Evolutionary conservation across 2,888 invertebrate genomes (phyloP), one percentile per base, ranked within the genome.

Genomic region (Platypus cylindrus): DNA sequence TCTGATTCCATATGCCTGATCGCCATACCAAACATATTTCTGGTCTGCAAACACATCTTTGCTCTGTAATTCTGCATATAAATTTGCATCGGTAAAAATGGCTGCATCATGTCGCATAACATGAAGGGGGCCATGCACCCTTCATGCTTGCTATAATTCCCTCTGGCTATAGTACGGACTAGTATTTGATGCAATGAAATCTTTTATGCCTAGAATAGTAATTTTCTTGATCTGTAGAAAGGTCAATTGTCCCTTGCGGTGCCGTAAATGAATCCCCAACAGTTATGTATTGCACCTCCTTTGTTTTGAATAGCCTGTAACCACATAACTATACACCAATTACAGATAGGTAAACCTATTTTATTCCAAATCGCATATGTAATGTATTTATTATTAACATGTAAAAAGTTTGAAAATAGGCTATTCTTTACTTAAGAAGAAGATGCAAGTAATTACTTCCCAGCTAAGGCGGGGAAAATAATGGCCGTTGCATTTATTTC

Each of bases 21-120:
- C 43, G 15, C 43, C 43, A 41, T 37, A 45, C 13, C 43, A 15
- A 8, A 27, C 32, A 30, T 32, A 45, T 18, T 38, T 38, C 23
- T 38, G 33, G 16, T 38, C 28, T 17, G 18, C 9, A 18, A 45
- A 33, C 12, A 36, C 28, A 16, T 34, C 40, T 32, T 36, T 35
- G 24, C 28, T 17, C 34, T 45, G 38, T 17, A 42, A 25, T 30
- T 44, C 33, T 22, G 33, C 16, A 38, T 45, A 45, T 28, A 44
- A 25, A 5, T 12, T 9, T 16, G 41, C 34, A 3, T 38, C 30
- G 20, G 41, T 29, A 22, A 44, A 41, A 14, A 41, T 45, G 7
- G 36, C 40, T 17, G 45, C 45, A 40, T 47, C 46, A 39, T 47
- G 43, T 28, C 38, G 25, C 14, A 40, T 30, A 17, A 40, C 45